Conservation (phyloP, 2,888 invertebrate genomes). For the Drosophila parthenogenetica region DNA sequence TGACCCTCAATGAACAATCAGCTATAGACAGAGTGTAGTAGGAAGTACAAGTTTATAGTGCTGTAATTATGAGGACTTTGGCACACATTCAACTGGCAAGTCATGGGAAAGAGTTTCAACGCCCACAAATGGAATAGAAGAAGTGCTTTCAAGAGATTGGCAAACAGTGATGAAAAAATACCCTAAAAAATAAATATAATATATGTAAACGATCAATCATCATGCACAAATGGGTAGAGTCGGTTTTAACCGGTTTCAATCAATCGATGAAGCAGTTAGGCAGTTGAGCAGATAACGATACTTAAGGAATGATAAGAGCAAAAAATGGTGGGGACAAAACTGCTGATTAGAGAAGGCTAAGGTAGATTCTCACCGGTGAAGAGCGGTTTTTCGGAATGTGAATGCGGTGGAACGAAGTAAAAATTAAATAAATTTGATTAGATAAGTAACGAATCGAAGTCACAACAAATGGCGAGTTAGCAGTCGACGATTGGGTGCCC, state of each 20-base stretch:
- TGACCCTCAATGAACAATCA: slow-evolving; percentile 29
- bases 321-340: slow-evolving; percentile 8
- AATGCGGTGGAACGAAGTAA: slow-evolving; percentile 69
- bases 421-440: slow-evolving; percentile 64
- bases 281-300: slow-evolving; percentile 14
- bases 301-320: slow-evolving; percentile 7
- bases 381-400: slow-evolving; percentile 42
- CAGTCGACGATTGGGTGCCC: not conserved
- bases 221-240: not conserved
- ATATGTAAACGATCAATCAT: slow-evolving; percentile 11
- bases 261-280: slow-evolving; percentile 5
- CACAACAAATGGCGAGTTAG: not conserved
- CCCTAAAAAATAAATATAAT: not conserved
- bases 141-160: not conserved
- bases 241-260: slow-evolving; percentile 10
- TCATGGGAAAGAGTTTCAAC: slow-evolving; percentile 17
- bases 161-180: not conserved
- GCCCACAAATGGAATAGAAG: not conserved
- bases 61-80: slow-evolving; percentile 26
- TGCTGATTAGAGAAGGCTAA: slow-evolving; percentile 40
- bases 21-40: slow-evolving; percentile 5
- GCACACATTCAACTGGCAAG: slow-evolving; percentile 26
- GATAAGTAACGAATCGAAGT: slow-evolving; percentile 48
- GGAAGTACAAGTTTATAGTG: slow-evolving; percentile 10
- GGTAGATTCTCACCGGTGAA: slow-evolving; percentile 37